phyloP scores from a whole-genome alignment of 1,140 invertebrate genomes.

The Lepidurus packardi region DNA sequence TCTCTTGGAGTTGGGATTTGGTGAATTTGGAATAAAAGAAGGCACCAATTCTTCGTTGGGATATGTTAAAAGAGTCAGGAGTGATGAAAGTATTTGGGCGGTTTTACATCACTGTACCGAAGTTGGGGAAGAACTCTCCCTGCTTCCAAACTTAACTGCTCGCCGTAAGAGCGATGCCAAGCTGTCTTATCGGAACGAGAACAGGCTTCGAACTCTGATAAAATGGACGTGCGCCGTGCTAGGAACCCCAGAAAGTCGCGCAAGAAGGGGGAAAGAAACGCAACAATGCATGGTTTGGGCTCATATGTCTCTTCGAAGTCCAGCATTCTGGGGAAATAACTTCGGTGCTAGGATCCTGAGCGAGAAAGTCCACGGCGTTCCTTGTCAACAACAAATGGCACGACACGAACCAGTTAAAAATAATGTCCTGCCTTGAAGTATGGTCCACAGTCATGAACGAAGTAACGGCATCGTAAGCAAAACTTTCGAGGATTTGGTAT shows the following conservation, averaged over 20 bases:
- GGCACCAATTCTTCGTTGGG: constrained; percentile 13
- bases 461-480: background rate
- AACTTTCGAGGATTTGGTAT: background rate
- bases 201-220: background rate
- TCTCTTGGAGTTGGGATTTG: background rate
- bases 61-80: background rate
- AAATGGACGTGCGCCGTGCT: constrained; percentile 12
- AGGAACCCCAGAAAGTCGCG: background rate
- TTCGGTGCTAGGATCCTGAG: background rate
- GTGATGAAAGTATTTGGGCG: background rate
- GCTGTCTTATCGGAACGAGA: background rate
- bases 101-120: background rate
- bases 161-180: background rate
- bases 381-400: background rate
- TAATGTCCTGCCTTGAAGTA: background rate
- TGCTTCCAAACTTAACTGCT: background rate
- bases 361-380: background rate
- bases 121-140: background rate
- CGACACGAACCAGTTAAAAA: background rate
- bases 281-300: background rate
- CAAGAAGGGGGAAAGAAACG: background rate
- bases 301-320: background rate
- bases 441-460: background rate
- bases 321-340: background rate
- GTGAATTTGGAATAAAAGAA: background rate